Base-by-base conservation (phyloP, 2,113 vertebrate species). In the Chaetodon auriga region DNA sequence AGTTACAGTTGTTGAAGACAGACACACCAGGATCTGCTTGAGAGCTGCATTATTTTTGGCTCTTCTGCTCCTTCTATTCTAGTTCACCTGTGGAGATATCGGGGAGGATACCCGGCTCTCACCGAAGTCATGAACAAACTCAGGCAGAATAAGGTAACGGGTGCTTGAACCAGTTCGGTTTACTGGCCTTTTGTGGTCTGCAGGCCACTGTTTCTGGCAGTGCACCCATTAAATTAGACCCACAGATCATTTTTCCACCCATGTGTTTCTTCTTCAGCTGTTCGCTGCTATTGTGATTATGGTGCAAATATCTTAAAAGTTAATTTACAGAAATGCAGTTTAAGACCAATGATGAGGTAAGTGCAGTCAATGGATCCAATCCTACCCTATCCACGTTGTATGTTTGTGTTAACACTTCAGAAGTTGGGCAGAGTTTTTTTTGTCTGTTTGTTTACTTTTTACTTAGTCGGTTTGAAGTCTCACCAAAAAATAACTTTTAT, bases 71-170 rank as follows among this genome's bases (percentile, higher is more conserved):
- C 92, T 90, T 92, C 87, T 75, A 41, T 97, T 97, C 82, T 94
- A 99, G 98, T 99, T 90, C 98, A 99, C 89, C 94, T 99, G 81
- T 99, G 98, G 98, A 95, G 97, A 80, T 99, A 99, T 14, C 96
- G 97, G 85, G 98, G 98, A 93, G 98, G 98, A 80, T 99, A 99
- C 75, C 98, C 98, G n/a, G 98, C 98, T 82, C 97, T 99, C 82
- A 99, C 97, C 14, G 97, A 99, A 84, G 98, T 99, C 94, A 99
- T 99, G 98, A 99, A 65, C 90, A 99, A 99, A 94, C 97, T 99
- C 87, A 96, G 92, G 88, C 95, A 96, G 91, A 98, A 99, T 92
- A 95, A 97, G 97, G 98, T 99, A 96, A 83, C 36, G 35, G 68
- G 53, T 81, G 84, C 68, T 82, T 5, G 7, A 55, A 75, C 43